phyloP scores from a whole-genome alignment of 1,140 invertebrate species.

The Bicyclus anynana region DNA sequence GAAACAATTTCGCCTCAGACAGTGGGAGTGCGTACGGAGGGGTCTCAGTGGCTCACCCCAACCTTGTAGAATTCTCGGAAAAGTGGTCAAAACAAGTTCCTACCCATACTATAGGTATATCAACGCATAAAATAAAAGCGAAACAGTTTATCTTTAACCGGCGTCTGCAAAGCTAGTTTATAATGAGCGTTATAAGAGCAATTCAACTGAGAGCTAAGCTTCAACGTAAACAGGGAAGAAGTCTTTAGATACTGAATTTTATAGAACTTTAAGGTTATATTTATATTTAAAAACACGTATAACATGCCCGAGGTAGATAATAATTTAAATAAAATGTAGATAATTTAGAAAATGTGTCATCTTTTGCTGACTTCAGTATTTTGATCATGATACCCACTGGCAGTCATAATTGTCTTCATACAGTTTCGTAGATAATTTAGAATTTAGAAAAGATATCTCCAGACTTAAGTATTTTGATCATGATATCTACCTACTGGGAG shows the following conservation, averaged over 20 bases:
- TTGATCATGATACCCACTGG: too few relatives aligned
- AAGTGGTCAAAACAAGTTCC: constrained; percentile 29
- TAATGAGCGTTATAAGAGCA: background rate
- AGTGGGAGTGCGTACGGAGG: constrained; percentile 30
- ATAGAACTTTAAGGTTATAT: background rate
- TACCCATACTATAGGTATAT: background rate
- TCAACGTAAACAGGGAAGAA: background rate
- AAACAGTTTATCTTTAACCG: constrained; percentile 5
- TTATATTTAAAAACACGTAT: background rate
- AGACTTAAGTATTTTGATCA: too few relatives aligned
- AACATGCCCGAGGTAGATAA: too few relatives aligned
- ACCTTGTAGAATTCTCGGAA: constrained; percentile 41
- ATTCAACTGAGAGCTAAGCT: background rate
- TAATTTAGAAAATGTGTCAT: too few relatives aligned
- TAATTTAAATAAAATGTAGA: too few relatives aligned
- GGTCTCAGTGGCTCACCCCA: constrained; percentile 42
- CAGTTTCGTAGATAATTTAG: too few relatives aligned
- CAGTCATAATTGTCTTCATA: too few relatives aligned
- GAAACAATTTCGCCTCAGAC: constrained; percentile 34
- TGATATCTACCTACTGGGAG: too few relatives aligned
- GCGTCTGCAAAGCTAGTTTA: background rate
- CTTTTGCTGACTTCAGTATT: too few relatives aligned
- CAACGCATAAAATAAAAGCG: background rate
- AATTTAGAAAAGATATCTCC: too few relatives aligned
- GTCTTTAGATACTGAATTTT: background rate